Percentiles rank a stretch among this genome's conserved stretches.
These are phyloP conservation scores for Oophaga pumilio DNA, from an alignment of 2,113 vertebrate genomes.

Conservation along the genomic window DNA sequence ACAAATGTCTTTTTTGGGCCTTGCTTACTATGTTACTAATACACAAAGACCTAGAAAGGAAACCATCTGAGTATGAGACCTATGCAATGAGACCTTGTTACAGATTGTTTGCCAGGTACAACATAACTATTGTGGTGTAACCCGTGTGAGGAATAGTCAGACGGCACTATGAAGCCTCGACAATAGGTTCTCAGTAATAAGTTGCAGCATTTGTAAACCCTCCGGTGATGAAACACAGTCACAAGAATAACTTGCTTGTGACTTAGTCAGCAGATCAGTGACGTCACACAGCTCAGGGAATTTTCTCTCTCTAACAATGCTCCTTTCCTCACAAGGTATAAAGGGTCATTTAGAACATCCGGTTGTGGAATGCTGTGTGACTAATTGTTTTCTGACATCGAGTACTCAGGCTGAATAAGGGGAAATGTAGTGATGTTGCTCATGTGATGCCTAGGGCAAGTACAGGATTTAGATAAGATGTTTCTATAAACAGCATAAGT, in stretches of 20 bases:
- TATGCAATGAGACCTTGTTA: neutral
- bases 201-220: neutral
- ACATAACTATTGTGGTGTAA: neutral
- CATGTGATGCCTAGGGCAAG: neutral
- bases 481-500: neutral
- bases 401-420: neutral
- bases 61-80: too few relatives aligned
- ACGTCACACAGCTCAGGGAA: neutral
- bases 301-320: neutral
- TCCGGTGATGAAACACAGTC: neutral
- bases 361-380: neutral
- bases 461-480: neutral
- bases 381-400: neutral
- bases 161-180: neutral
- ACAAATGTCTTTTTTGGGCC: too few relatives aligned
- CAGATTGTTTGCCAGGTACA: neutral
- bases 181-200: neutral
- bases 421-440: neutral
- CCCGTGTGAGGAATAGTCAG: neutral
- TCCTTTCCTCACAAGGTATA: conserved; percentile 14
- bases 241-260: neutral
- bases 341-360: neutral
- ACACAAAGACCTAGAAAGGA: too few relatives aligned
- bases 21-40: too few relatives aligned
- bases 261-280: conserved; percentile 25